Conservation (phyloP, 2,888 invertebrate species). For the Himalopsyche japonica region DNA sequence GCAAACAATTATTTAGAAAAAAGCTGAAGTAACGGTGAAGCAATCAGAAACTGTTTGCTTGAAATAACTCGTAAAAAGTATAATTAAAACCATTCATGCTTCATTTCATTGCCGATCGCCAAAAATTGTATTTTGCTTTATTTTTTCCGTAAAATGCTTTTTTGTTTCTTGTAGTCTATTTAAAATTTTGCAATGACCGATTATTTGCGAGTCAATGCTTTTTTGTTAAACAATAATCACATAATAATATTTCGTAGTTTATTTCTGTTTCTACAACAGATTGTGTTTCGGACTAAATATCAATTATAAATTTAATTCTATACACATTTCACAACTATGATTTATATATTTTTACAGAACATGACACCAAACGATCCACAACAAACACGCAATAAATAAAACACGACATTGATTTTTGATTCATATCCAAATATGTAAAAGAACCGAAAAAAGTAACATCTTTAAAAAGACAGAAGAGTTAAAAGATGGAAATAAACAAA, state of each 20-base stretch:
- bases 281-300: neutral
- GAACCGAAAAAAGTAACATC: neutral
- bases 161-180: no score
- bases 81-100: neutral
- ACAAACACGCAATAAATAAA: slow-evolving; percentile 1
- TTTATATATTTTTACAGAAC: neutral
- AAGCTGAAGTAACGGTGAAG: neutral
- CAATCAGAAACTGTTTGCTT: neutral
- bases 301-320: neutral
- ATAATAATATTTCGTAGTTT: no score
- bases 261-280: neutral
- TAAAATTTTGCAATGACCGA: no score
- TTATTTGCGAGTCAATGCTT: no score
- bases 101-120: neutral
- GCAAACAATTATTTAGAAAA: neutral
- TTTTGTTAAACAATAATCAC: no score
- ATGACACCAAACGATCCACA: neutral
- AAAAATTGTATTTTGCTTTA: neutral
- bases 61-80: neutral
- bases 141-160: no score
- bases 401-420: neutral
- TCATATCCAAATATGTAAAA: neutral
- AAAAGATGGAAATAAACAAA: slow-evolving; percentile 52
- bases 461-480: slow-evolving; percentile 49
- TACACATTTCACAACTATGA: neutral